These are phyloP conservation scores for Xiphorhynchus elegans DNA, from an alignment of 2,113 vertebrate species.

Conservation along the genomic window DNA sequence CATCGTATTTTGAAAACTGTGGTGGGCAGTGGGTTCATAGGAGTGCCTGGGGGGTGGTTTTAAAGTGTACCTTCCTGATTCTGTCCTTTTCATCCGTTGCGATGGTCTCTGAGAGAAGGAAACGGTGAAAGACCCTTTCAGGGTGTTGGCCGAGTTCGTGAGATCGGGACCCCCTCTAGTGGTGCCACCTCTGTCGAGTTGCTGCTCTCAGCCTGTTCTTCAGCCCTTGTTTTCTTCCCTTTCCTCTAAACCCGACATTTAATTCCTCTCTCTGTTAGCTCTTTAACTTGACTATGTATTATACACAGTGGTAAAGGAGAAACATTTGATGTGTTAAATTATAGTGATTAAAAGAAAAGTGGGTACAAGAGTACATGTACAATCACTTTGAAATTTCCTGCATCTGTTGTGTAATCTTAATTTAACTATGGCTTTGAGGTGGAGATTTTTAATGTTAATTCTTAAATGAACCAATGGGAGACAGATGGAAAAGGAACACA, in stretches of 20 bases:
- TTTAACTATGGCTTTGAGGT: neutral
- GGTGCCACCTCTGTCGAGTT: neutral
- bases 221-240: fast-evolving
- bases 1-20: neutral
- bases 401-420: neutral
- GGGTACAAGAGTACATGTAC: neutral
- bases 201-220: neutral
- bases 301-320: neutral
- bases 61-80: neutral
- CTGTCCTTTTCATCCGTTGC: fast-evolving
- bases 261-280: neutral
- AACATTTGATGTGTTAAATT: neutral
- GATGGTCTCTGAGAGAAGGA: neutral
- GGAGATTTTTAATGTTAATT: neutral
- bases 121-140: fast-evolving
- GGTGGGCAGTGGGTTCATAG: neutral
- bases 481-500: neutral
- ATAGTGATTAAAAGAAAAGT: neutral
- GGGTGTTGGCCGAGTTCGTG: neutral
- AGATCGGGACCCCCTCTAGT: constrained; percentile 35
- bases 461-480: neutral
- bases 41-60: fast-evolving
- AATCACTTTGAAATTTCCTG: neutral
- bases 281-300: fast-evolving
- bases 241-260: neutral